Evolutionary conservation across 1,140 invertebrate genomes (phyloP).

Genomic region (Cydia splendana): DNA sequence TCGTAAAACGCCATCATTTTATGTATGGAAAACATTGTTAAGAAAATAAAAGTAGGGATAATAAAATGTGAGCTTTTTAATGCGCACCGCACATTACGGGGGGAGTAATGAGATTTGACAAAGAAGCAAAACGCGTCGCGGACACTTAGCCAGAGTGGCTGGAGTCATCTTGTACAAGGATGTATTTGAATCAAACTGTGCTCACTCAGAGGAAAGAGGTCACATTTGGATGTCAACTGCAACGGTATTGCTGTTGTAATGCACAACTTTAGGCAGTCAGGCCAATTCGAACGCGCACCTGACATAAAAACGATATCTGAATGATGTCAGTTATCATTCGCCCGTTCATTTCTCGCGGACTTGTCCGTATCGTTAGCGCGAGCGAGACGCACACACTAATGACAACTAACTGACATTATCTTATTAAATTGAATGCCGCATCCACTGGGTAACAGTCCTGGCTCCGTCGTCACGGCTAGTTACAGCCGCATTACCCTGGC

Average conservation of each 20-base stretch:
- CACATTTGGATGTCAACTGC: background rate
- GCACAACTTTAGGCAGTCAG: too few relatives aligned
- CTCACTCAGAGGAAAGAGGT: background rate
- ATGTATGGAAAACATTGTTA: background rate
- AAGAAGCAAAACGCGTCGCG: background rate
- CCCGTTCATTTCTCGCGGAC: too few relatives aligned
- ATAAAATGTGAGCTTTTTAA: background rate
- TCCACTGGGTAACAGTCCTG: background rate
- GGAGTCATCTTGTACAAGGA: background rate
- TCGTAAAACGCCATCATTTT: too few relatives aligned
- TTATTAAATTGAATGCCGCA: background rate
- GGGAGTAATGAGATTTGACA: background rate
- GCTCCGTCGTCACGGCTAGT: conserved; percentile 5
- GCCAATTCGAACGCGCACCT: too few relatives aligned
- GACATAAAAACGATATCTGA: too few relatives aligned
- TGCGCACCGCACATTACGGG: background rate
- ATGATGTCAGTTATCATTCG: too few relatives aligned
- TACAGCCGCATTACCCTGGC: background rate
- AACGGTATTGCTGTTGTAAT: too few relatives aligned
- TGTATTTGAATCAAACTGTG: background rate
- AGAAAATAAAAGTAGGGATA: background rate
- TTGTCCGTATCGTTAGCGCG: too few relatives aligned
- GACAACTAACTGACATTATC: too few relatives aligned
- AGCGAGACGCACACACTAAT: too few relatives aligned
- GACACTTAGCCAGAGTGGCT: background rate